Base-by-base conservation (phyloP, 2,797 vertebrate genomes). In the Danio jaintianensis region DNA sequence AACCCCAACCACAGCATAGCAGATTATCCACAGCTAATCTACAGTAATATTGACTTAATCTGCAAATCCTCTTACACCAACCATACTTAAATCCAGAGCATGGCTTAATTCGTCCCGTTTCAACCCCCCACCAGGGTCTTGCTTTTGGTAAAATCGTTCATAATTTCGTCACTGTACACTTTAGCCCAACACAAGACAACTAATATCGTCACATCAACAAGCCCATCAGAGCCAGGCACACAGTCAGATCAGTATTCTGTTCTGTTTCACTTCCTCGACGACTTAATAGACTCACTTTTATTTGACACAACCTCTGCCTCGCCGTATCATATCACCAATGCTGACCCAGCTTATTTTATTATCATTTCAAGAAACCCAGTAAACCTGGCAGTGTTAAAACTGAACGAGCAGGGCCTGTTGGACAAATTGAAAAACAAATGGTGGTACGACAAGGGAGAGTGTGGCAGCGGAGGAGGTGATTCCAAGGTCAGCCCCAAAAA, bases 361-460 rank as follows among this genome's bases (percentile, higher is more conserved):
- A 95, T 89, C 84, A 95, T 89, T 96, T 95, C 94, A 98, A 99
- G 97, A 98, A 98, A 98, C 95, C 96, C 95, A 94, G 97, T 99
- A 95, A 99, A 99, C 97, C 97, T 99, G 97, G 97, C 97, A 95
- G 97, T 98, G 93, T 97, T 99, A 98, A 99, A 99, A 97, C 97
- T 99, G 95, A 99, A 99, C 96, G 97, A 99, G 95, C 97, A 99
- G 96, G 97, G 97, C 93, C 97, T 98, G 95, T 97, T 99, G 97
- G 97, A 99, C 97, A 99, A 98, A 98, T 97, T 99, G 96, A 99
- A 99, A 98, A 99, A 99, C 97, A 99, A 98, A 98, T 99, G 97
- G 97, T 99, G 97, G 97, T 98, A 98, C 96, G 97, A 98, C 97
- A 99, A 98, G 59, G 97, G 97, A 16, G 97, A 99, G 91, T 98